Base-by-base conservation (phyloP, 2,888 invertebrate genomes). In the Agonopterix arenella region DNA sequence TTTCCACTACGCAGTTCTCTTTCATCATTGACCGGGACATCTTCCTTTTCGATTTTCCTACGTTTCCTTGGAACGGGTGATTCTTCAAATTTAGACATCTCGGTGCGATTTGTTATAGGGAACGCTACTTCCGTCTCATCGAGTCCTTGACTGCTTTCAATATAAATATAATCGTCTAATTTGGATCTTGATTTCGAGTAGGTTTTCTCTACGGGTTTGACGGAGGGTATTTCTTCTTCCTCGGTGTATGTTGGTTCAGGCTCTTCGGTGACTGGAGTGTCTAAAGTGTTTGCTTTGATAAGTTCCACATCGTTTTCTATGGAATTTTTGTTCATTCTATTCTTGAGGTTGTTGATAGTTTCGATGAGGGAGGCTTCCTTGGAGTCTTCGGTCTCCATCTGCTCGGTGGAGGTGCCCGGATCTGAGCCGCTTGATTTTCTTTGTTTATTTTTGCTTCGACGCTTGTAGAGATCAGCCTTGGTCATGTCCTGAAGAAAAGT, bases 391-490 rank as follows among this genome's bases (percentile, higher is more conserved):
- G 48, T 10, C 8, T 76, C 71, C 2, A 54, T 54, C 5, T 66
- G 68, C 0, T 60, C 58, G 11, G 66, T 64, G 1, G 78, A 74
- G 2, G 80, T 69, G 1, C 68, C 61, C 0, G 80, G 67, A 42
- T 80, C 80, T 2, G 76, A 73, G 0, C 64, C 54, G 58, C 73
- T 75, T 0, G 80, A 80, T 11, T 70, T 64, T 3, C 82, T 62
- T 41, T 75, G 81, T 56, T 83, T 88, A 68, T 74, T 84, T 58
- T 88, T 89, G 67, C 70, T 83, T 36, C 88, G 72, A 1, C 88
- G 83, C 52, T 88, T 85, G 76, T 88, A 88, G 0, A 89, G 73
- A 10, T 88, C 84, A 0, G 88, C 88, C 70, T 88, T 85, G 49
- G 88, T 88, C 88, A 88, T 88, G 61, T 89, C 88, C 88, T 89